Conservation (phyloP, 2,888 invertebrate genomes). For the Ectropis crepuscularia region DNA sequence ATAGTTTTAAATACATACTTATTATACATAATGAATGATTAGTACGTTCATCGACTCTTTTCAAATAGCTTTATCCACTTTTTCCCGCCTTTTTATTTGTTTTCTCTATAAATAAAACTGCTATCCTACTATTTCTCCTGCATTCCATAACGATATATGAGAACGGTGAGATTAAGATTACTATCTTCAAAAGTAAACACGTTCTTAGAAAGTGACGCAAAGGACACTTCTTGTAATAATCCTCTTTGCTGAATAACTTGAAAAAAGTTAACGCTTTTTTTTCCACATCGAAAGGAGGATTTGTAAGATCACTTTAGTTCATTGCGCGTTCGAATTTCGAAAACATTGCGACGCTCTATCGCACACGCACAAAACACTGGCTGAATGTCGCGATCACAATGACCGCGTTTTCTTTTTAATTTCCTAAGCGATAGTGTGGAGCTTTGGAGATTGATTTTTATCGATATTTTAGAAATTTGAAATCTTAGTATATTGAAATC, state of each 20-base stretch:
- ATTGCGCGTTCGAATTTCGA: constrained; percentile 49
- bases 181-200: constrained; percentile 31
- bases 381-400: constrained; percentile 39
- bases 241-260: constrained; percentile 16
- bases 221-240: constrained; percentile 25
- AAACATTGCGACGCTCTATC: constrained; percentile 55
- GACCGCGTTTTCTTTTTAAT: constrained; percentile 44
- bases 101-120: background rate
- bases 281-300: constrained; percentile 5
- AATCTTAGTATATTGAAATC: constrained; percentile 30
- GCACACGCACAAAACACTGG: constrained; percentile 49
- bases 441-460: background rate
- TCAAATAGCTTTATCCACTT: background rate
- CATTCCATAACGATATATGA: constrained; percentile 11
- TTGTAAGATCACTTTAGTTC: constrained; percentile 24
- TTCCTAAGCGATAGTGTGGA: constrained; percentile 41
- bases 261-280: background rate
- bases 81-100: background rate
- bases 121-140: background rate
- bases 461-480: constrained; percentile 9
- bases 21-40: too few species aligned
- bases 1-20: too few species aligned
- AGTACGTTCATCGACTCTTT: too few species aligned
- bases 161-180: constrained; percentile 13
- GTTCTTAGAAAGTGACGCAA: constrained; percentile 45